A percentile compares a stretch with the other conserved stretches of the same genome.
Evolutionary conservation across 2,113 vertebrate genomes (phyloP).

Genomic region (Ancistrus triradiatus): DNA sequence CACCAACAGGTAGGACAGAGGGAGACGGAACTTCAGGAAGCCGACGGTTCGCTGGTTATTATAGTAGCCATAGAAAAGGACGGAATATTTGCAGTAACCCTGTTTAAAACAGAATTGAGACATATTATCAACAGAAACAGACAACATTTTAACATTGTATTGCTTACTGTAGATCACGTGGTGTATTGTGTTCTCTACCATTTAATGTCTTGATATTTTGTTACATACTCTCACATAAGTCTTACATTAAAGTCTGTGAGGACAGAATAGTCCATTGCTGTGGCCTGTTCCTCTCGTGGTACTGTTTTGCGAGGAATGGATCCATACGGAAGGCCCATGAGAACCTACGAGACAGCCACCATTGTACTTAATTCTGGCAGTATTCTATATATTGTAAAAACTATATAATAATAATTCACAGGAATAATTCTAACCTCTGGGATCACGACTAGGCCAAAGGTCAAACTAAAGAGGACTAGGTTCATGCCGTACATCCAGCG

Average conservation of each 20-base stretch:
- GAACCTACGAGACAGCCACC: conserved; percentile 62
- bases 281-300: conserved; percentile 82
- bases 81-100: conserved; percentile 95
- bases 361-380: no score
- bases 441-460: conserved; percentile 94
- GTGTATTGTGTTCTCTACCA: no score
- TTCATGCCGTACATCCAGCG: conserved; percentile 99
- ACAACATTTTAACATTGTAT: no score
- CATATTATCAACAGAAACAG: not conserved
- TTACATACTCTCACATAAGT: no score
- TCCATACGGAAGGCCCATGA: conserved; percentile 94
- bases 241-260: conserved; percentile 95
- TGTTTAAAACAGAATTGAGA: conserved; percentile 52
- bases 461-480: conserved; percentile 91
- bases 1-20: conserved; percentile 95
- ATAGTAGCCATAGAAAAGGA: conserved; percentile 96
- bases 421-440: conserved; percentile 86
- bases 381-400: no score
- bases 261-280: conserved; percentile 91
- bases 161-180: no score
- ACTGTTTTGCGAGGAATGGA: conserved; percentile 94
- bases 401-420: no score
- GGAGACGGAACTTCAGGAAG: conserved; percentile 87
- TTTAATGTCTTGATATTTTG: no score
- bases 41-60: conserved; percentile 90